phyloP scores from a whole-genome alignment of 1,140 invertebrate genomes.

The Caligus rogercresseyi region DNA sequence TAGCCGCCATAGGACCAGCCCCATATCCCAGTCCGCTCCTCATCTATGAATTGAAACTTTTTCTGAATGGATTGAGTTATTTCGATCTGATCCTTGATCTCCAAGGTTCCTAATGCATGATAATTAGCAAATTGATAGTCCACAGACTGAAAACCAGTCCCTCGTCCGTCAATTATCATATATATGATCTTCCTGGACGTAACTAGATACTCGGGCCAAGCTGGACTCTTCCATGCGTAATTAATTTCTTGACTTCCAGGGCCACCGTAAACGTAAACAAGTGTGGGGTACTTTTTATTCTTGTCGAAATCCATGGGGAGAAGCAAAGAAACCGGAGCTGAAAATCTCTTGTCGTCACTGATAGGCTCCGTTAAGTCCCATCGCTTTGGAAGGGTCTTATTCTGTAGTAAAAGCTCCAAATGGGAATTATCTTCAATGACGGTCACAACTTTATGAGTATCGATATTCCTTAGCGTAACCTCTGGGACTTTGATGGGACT shows the following conservation, averaged over 20 bases:
- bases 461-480: background rate
- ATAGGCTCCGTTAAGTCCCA: conserved; percentile 24
- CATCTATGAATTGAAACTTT: conserved; percentile 37
- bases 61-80: conserved; percentile 45
- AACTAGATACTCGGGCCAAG: conserved; percentile 63
- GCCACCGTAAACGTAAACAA: conserved; percentile 75
- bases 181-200: conserved; percentile 68
- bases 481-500: conserved; percentile 4
- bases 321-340: conserved; percentile 26
- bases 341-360: conserved; percentile 37
- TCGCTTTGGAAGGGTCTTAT: conserved; percentile 21
- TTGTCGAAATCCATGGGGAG: conserved; percentile 6
- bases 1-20: conserved; percentile 80
- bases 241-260: conserved; percentile 61
- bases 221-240: conserved; percentile 51
- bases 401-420: conserved; percentile 6
- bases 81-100: conserved; percentile 68
- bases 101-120: conserved; percentile 60
- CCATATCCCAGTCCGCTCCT: conserved; percentile 57
- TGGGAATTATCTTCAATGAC: conserved; percentile 23
- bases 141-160: conserved; percentile 65
- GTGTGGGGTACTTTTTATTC: conserved; percentile 47
- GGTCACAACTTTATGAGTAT: background rate
- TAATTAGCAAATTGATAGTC: conserved; percentile 63
- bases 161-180: conserved; percentile 68